Percentiles rank a stretch among this genome's conserved stretches.
Evolutionary conservation across 2,113 vertebrate genomes (phyloP).

Genomic region (Panurus biarmicus): DNA sequence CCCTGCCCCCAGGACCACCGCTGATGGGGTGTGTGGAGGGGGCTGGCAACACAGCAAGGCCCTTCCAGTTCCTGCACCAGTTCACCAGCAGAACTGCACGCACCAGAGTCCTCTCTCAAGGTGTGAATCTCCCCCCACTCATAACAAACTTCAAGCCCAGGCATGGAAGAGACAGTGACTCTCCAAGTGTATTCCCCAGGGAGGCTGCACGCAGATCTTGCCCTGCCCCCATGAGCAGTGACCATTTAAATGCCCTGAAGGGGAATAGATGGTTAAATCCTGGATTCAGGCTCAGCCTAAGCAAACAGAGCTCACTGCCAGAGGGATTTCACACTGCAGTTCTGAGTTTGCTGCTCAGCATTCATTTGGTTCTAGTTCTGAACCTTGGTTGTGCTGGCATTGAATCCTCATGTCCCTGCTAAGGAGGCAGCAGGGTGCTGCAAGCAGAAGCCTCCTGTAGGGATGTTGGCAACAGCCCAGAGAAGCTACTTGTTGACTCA

Average conservation of each 20-base stretch:
- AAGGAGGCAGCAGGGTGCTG: background rate
- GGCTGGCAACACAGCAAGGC: background rate
- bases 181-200: fast-evolving
- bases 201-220: background rate
- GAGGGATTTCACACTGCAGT: background rate
- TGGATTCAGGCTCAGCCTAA: background rate
- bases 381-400: background rate
- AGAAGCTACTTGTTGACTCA: background rate
- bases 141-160: background rate
- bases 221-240: background rate
- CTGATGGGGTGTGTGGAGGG: background rate
- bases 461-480: background rate
- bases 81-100: background rate
- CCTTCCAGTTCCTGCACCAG: background rate
- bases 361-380: background rate
- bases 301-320: background rate
- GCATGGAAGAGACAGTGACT: background rate
- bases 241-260: background rate
- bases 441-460: background rate
- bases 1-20: background rate
- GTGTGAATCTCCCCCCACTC: background rate
- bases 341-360: background rate
- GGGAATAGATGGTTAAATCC: background rate
- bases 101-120: background rate
- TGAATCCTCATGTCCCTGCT: background rate